Base-by-base conservation (phyloP, 2,113 vertebrate species). In the Leptobrachium ailaonicum region DNA sequence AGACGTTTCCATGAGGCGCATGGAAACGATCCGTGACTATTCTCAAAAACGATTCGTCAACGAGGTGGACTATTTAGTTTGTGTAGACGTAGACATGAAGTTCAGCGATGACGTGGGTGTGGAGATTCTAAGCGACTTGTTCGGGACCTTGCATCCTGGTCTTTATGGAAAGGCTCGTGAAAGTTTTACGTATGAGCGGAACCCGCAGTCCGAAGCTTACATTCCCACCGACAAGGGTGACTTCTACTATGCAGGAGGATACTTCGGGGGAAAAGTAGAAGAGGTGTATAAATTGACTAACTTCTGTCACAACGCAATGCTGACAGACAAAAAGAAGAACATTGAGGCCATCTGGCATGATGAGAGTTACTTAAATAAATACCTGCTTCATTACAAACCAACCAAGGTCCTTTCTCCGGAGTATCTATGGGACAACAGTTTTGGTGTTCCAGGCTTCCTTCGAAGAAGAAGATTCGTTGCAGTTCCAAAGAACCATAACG, bases 291-390 rank as follows among this genome's bases (percentile, higher is more conserved):
- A 5, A 41, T 82, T 92, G 3, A 71, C 87, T 67, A 85, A 79
- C 54, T 85, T 77, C 64, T 90, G 88, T 72, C 71, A 84, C 1
- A 0, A 60, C 6, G 86, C 80, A 10, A 87, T 88, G 2, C 79
- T 86, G 79, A 53, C 13, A 0, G 90, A 92, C 2, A 56, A 87
- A n/a, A 62, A 6, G 4, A 80, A 79, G 0, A 41, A 41, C 7
- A 83, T 91, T 0, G 76, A 91, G 62, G 90, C 90, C 0, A 60
- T 80, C 0, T 89, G 92, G 92, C 92, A 92, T 68, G 92, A 93
- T 11, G 87, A 86, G 76, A 87, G 84, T n/a, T 85, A 86, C 42
- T 69, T 87, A 68, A 86, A 88, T 50, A 88, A 87, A 13, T 88
- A 88, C 80, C 85, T 90, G 64, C 77, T 89, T 70, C 70, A 83